Evolutionary conservation across 1,140 invertebrate genomes (phyloP), one percentile per base, ranked within the genome.

Genomic region (Lethrus apterus): DNA sequence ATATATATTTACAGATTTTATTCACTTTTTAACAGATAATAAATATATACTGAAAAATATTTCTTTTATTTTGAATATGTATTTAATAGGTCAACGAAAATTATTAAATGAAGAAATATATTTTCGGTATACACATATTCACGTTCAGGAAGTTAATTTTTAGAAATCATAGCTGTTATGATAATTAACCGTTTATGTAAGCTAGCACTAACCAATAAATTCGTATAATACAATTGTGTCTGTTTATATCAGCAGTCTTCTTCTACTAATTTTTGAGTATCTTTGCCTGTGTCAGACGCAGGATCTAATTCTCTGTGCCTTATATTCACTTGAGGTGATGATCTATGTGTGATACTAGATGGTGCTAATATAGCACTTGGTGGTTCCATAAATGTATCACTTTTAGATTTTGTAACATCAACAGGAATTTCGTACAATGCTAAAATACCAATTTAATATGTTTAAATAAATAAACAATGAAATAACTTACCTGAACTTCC

Each of bases 241-340:
- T 38, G 42, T 51, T 44, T 72, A 50, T 64, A 67, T 66, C 63
- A 67, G 62, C 63, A 65, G 68, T 92, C 89, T 71, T 93, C 89
- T 63, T 86, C 83, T 36, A 93, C 89, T 46, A 95, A 75, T 62
- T 86, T 82, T 64, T 88, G 85, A 1, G 90, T 94, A 66, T 93
- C 91, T 70, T 89, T 90, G 61, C 89, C 89, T n/a, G 87, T 88
- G 62, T 94, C 90, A 5, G 78, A 73, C 41, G 80, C 78, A 1
- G 89, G 88, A 67, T 92, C 88, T 21, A 93, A 73, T 64, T 93
- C 84, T 55, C 80, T 72, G 49, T 85, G 79, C 48, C 81, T 75
- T 20, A 86, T 67, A 54, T 83, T 80, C 50, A 85, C 68, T 55
- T 83, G 80, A 13, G 84, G 83, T 17, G 82, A 81, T 34, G 81